These are phyloP conservation scores for Acanthacorydalis orientalis DNA, from an alignment of 2,888 invertebrate genomes.

Conservation along the genomic window DNA sequence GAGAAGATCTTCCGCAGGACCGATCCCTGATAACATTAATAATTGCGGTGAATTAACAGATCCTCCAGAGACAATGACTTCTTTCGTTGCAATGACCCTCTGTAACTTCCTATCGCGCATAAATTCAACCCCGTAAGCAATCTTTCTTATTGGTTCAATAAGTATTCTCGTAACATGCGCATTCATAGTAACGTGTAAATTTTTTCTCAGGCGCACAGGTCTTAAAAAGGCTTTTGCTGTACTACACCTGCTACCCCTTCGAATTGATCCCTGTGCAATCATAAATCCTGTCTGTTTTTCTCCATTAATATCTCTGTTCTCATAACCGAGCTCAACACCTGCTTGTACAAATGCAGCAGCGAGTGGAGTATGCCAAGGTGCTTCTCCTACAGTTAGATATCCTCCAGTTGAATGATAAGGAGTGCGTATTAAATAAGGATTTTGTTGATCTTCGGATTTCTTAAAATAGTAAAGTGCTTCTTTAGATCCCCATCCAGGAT, in stretches of 20 bases:
- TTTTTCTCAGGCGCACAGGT: conserved; percentile 61
- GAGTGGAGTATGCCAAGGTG: conserved; percentile 73
- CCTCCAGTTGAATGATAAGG: conserved; percentile 68
- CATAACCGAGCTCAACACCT: conserved; percentile 69
- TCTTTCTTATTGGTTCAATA: conserved; percentile 53
- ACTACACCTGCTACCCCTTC: conserved; percentile 71
- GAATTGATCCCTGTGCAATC: conserved; percentile 59
- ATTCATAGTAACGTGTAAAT: conserved; percentile 70
- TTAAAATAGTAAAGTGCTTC: conserved; percentile 72
- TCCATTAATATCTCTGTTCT: conserved; percentile 75
- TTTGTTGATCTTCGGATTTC: conserved; percentile 81
- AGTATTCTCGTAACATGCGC: conserved; percentile 62
- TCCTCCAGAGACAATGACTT: conserved; percentile 81
- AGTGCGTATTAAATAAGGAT: conserved; percentile 64
- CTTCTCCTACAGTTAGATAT: conserved; percentile 69
- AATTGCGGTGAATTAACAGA: conserved; percentile 87
- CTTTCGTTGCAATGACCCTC: conserved; percentile 58
- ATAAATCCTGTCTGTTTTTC: conserved; percentile 76
- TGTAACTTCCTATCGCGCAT: conserved; percentile 53
- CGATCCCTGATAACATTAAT: conserved; percentile 83
- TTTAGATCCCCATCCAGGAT: conserved; percentile 74
- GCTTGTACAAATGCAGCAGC: conserved; percentile 68
- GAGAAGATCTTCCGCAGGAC: conserved; percentile 52
- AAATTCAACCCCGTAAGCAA: conserved; percentile 72
- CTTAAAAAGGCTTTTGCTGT: conserved; percentile 77